Evolutionary conservation across 2,797 vertebrate genomes (phyloP).

Genomic region (Cryptoprocta ferox): DNA sequence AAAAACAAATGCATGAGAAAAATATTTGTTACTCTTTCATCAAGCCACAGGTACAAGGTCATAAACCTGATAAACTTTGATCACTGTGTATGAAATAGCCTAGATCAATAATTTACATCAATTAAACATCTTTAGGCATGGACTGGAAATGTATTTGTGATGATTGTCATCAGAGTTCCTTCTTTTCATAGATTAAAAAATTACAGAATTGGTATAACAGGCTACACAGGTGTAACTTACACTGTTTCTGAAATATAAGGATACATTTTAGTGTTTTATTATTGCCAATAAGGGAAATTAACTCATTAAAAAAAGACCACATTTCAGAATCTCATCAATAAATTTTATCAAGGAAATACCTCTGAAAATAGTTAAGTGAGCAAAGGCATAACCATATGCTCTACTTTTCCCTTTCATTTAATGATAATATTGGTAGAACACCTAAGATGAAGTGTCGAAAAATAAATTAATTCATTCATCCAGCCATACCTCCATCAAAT

Average conservation of each 20-base stretch:
- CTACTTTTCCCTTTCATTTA: conserved; percentile 2
- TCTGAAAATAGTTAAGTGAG: conserved; percentile 23
- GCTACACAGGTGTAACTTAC: background rate
- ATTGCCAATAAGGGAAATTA: background rate
- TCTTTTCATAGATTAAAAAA: background rate
- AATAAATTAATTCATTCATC: conserved; percentile 12
- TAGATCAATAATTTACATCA: background rate
- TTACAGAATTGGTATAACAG: background rate
- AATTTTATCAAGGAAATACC: background rate
- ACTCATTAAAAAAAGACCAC: background rate
- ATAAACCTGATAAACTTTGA: background rate
- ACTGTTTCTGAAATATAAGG: background rate
- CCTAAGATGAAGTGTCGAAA: background rate
- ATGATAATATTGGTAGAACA: background rate
- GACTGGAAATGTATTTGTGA: background rate
- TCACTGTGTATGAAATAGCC: background rate
- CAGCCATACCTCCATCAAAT: background rate
- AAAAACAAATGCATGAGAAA: background rate
- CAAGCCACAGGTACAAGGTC: background rate
- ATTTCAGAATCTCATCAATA: conserved; percentile 27
- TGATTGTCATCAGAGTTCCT: background rate
- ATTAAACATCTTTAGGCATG: background rate
- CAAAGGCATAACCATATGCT: background rate
- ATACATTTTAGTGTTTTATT: background rate
- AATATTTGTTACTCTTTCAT: background rate